Evolutionary conservation across 1,140 invertebrate genomes (phyloP).

Genomic region (Tetraneura akinire): DNA sequence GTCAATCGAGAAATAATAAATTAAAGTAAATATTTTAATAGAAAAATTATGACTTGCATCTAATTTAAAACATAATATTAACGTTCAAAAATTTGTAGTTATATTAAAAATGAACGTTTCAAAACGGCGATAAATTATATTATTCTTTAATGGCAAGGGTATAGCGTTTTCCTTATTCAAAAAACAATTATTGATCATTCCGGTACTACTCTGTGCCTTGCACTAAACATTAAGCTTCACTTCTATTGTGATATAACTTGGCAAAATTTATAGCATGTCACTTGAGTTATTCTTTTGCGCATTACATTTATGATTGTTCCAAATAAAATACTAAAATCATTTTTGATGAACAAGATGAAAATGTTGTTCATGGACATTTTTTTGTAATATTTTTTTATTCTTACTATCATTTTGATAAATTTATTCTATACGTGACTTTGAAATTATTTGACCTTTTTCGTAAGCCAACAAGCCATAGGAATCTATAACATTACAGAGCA

Average conservation of each 20-base stretch:
- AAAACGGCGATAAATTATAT: not conserved
- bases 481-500: not conserved
- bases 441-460: constrained; percentile 17
- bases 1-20: not conserved
- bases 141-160: not conserved
- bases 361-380: not conserved
- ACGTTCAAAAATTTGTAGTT: no score
- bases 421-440: not conserved
- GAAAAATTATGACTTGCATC: no score
- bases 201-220: constrained; percentile 38
- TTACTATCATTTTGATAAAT: not conserved
- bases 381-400: not conserved
- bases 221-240: not conserved
- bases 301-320: not conserved
- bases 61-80: no score
- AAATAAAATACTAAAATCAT: no score
- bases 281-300: constrained; percentile 3
- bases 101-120: not conserved
- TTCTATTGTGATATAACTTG: not conserved
- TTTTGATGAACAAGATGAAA: no score
- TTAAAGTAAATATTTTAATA: not conserved
- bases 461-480: no score
- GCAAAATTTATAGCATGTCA: constrained; percentile 18
- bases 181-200: constrained; percentile 31
- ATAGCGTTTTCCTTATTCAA: not conserved